These are phyloP conservation scores for Lytechinus variegatus DNA, from an alignment of 35 echinoderm and acorn worm genomes.

Conservation along the genomic window DNA sequence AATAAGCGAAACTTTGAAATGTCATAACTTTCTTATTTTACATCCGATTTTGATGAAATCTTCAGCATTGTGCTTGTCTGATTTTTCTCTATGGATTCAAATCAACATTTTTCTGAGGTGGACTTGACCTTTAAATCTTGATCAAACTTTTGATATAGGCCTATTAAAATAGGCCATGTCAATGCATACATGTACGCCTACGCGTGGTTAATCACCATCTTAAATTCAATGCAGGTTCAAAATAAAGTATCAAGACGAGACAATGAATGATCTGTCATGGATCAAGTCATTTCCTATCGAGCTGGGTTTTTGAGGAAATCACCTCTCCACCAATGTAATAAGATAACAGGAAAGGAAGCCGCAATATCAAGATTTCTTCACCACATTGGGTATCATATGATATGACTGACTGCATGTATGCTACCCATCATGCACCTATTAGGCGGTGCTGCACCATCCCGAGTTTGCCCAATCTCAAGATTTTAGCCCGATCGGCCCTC, in stretches of 20 bases:
- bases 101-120: too few species aligned
- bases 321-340: background rate
- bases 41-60: too few species aligned
- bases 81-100: too few species aligned
- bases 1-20: too few species aligned
- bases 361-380: background rate
- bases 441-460: too few species aligned
- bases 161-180: background rate
- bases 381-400: background rate
- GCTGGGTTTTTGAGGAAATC: background rate
- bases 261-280: background rate
- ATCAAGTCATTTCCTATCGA: background rate
- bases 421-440: background rate
- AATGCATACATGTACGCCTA: too few species aligned
- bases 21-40: too few species aligned
- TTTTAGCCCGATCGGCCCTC: too few species aligned
- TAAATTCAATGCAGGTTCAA: background rate
- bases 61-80: too few species aligned
- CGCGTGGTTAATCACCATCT: background rate
- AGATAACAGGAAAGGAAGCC: background rate
- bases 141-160: too few species aligned
- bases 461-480: too few species aligned
- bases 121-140: too few species aligned
- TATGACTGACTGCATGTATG: background rate
- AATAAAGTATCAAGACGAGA: background rate